Evolutionary conservation across 2,888 invertebrate genomes (phyloP).

Genomic region (Margaritifera margaritifera): DNA sequence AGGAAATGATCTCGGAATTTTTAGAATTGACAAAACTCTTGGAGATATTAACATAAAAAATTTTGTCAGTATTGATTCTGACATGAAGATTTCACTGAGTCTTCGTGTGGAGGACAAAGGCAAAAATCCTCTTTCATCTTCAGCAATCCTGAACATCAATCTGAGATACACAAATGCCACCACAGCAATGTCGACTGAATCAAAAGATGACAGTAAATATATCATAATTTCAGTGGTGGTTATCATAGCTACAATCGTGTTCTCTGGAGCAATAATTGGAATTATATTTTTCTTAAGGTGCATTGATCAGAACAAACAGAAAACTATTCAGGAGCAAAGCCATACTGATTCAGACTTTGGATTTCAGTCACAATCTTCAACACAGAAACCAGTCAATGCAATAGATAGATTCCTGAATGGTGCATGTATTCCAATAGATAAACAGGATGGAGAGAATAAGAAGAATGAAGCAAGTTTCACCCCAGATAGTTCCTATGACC

Average conservation of each 20-base stretch:
- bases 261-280: constrained; percentile 35
- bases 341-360: constrained; percentile 31
- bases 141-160: constrained; percentile 20
- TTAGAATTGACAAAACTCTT: constrained; percentile 32
- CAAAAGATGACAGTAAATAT: constrained; percentile 18
- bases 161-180: constrained; percentile 39
- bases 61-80: constrained; percentile 30
- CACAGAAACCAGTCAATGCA: no score
- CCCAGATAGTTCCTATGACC: not conserved
- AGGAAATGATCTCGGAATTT: constrained; percentile 44
- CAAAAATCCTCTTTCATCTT: constrained; percentile 17
- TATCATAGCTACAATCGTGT: constrained; percentile 29
- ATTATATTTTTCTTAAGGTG: constrained; percentile 30
- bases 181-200: not conserved
- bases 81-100: constrained; percentile 31
- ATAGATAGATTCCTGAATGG: no score
- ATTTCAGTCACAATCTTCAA: constrained; percentile 6
- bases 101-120: constrained; percentile 45
- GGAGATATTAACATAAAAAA: constrained; percentile 26
- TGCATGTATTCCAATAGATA: no score
- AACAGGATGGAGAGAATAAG: not conserved
- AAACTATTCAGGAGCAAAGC: constrained; percentile 8
- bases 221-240: constrained; percentile 35
- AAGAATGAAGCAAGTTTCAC: constrained; percentile 43
- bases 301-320: constrained; percentile 25